Percentiles rank a stretch among this genome's conserved stretches.
Evolutionary conservation across 92 coral and sea anemone species (phyloP).

Genomic region (Scolanthus callimorphus): DNA sequence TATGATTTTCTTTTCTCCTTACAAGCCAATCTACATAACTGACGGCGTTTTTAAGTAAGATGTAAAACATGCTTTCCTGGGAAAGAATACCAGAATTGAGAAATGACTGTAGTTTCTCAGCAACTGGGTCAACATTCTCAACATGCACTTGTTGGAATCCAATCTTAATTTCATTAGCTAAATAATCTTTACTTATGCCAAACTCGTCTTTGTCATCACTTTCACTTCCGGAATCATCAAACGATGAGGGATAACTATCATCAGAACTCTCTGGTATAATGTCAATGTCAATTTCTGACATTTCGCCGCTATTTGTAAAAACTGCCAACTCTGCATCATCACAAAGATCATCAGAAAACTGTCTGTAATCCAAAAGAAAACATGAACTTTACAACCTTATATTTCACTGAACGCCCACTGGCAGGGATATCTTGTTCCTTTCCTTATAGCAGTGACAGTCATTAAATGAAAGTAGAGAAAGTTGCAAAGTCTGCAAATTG

Average conservation of each 20-base stretch:
- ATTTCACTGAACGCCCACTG: too few species aligned
- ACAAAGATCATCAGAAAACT: constrained; percentile 47
- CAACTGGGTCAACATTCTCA: constrained; percentile 53
- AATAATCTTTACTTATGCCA: constrained; percentile 24
- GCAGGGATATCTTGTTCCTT: too few species aligned
- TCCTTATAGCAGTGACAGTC: too few species aligned
- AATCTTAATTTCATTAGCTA: constrained; percentile 31
- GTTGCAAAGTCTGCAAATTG: too few species aligned
- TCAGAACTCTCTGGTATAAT: constrained; percentile 30
- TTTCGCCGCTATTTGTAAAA: constrained; percentile 35
- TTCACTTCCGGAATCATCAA: constrained; percentile 40
- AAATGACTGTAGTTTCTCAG: constrained; percentile 49
- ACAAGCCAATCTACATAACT: constrained; percentile 55
- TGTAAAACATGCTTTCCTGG: constrained; percentile 50
- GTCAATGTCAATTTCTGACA: constrained; percentile 24
- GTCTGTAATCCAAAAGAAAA: constrained; percentile 41
- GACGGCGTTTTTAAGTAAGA: constrained; percentile 45
- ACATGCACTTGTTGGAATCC: constrained; percentile 45
- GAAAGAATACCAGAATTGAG: constrained; percentile 40
- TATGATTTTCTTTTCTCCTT: too few species aligned
- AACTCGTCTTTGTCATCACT: constrained; percentile 49
- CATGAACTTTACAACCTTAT: too few species aligned
- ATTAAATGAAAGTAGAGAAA: too few species aligned
- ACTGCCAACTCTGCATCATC: constrained; percentile 34
- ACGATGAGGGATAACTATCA: constrained; percentile 46